Evolutionary conservation across 1,140 invertebrate genomes (phyloP), one percentile per base, ranked within the genome.

Genomic region (Sweltsa coloradensis): DNA sequence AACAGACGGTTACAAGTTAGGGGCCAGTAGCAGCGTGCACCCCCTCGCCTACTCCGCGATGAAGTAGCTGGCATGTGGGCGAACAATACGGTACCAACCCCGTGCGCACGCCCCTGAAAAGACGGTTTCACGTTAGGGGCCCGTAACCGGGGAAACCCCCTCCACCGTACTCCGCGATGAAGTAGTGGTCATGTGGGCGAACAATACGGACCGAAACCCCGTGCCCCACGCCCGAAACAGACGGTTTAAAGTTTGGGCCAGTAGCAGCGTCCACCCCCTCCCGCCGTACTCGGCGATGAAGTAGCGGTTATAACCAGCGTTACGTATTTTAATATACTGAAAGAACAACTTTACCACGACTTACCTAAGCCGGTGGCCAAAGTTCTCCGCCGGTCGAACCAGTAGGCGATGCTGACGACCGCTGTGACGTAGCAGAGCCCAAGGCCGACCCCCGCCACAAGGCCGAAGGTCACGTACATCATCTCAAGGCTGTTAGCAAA

Each of bases 321-420:
- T n/a, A n/a, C n/a, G n/a, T n/a, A n/a, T n/a, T n/a, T n/a, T n/a
- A n/a, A n/a, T n/a, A n/a, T n/a, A n/a, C n/a, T n/a, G n/a, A n/a
- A n/a, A n/a, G n/a, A n/a, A n/a, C n/a, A n/a, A n/a, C n/a, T n/a
- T n/a, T n/a, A n/a, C n/a, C n/a, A n/a, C n/a, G n/a, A 89, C 2
- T 92, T 90, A 1, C 90, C 85, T 25, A 97, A 74, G 1, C 94
- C 90, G 11, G 90, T 92, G 3, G 94, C 94, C 34, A 97, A 70
- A 9, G 86, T 90, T 21, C 92, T 73, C 57, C 83, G 86, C 57
- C 89, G 87, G 53, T 97, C 93, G 62, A 97, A 97, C 77, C 95
- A 97, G 60, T 90, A 94, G 9, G 92, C 91, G 41, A 97, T 93
- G 25, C 79, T 82, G 47, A 97, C 92, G 1, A 91, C 87, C 1